phyloP scores from a whole-genome alignment of 64 coral and sea anemone species.

The Montipora cactus region DNA sequence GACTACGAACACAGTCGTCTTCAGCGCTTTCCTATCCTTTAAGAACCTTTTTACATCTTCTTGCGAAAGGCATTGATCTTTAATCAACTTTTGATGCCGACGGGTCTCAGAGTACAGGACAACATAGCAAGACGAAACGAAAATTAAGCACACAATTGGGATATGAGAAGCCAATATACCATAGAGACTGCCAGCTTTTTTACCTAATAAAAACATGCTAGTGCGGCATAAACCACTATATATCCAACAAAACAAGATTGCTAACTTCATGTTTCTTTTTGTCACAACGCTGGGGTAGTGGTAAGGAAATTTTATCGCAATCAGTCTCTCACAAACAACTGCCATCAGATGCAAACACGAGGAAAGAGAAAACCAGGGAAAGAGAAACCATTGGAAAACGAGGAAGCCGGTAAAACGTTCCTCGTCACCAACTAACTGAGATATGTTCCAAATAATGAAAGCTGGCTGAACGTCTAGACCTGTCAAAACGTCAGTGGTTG shows the following conservation, averaged over 20 bases:
- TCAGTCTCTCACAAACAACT: neutral
- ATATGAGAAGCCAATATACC: neutral
- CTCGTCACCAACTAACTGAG: neutral
- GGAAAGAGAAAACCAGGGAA: neutral
- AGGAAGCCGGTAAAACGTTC: neutral
- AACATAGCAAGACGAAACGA: neutral
- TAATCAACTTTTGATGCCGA: neutral
- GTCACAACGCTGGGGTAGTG: neutral
- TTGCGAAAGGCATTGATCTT: neutral
- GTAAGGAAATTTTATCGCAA: neutral
- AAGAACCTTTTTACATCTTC: neutral
- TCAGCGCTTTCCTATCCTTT: too few species aligned
- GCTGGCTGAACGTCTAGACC: neutral
- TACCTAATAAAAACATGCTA: neutral
- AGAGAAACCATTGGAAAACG: neutral
- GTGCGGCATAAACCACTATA: neutral
- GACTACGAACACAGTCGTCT: neutral
- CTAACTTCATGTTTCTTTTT: neutral
- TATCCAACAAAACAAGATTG: neutral
- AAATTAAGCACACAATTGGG: neutral
- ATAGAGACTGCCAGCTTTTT: neutral
- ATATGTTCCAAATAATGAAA: neutral
- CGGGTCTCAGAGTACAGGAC: neutral
- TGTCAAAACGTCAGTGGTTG: neutral
- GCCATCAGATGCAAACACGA: neutral